These are phyloP conservation scores for Agriopis marginaria DNA, from an alignment of 2,888 invertebrate genomes.

Conservation along the genomic window DNA sequence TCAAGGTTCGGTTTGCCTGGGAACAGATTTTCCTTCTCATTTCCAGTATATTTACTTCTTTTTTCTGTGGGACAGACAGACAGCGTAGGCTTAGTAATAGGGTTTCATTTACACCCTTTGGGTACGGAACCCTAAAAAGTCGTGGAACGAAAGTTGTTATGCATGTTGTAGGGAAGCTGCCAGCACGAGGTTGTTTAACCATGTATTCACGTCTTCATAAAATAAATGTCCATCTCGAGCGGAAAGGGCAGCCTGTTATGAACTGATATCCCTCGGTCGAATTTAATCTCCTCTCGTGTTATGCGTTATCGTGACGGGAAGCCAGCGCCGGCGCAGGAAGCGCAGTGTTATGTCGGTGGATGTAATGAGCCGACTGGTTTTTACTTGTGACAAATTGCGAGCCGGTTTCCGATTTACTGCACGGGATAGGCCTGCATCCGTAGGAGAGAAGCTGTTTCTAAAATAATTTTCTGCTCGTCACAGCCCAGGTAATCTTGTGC, in stretches of 20 bases:
- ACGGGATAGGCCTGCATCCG: constrained; percentile 17
- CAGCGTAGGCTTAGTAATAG: no score
- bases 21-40: no score
- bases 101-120: no score
- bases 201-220: background rate
- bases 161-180: no score
- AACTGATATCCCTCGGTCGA: constrained; percentile 66
- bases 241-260: constrained; percentile 49
- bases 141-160: no score
- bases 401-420: constrained; percentile 22
- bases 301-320: constrained; percentile 67
- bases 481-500: no score
- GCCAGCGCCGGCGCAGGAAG: constrained; percentile 60
- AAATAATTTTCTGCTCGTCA: background rate
- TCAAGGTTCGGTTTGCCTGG: no score
- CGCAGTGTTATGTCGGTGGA: constrained; percentile 63
- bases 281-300: constrained; percentile 67
- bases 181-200: no score
- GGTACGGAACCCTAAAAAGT: no score
- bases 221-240: background rate
- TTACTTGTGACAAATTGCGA: constrained; percentile 35
- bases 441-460: background rate
- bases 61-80: no score
- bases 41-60: no score
- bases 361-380: constrained; percentile 24